Percentiles rank a stretch among this genome's conserved stretches.
These are phyloP conservation scores for Diorhabda sublineata DNA, from an alignment of 1,140 invertebrate genomes.

Conservation along the genomic window DNA sequence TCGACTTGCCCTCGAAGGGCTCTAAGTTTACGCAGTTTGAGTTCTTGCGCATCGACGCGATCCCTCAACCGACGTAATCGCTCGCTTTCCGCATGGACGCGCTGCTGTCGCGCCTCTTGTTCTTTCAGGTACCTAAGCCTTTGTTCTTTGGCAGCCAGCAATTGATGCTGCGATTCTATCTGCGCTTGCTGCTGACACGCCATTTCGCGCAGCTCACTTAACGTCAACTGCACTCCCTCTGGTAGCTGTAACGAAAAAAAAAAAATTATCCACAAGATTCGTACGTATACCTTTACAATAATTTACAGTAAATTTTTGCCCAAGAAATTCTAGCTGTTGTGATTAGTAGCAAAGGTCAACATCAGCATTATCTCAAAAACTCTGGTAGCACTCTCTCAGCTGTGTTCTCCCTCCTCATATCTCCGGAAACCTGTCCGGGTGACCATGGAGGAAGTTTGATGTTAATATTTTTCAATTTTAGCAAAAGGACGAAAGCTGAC, in stretches of 20 bases:
- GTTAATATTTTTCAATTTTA: too few species aligned
- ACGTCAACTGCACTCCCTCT: conserved; percentile 80
- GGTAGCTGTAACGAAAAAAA: conserved; percentile 63
- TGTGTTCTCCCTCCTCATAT: too few species aligned
- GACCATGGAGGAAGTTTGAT: too few species aligned
- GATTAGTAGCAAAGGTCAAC: too few species aligned
- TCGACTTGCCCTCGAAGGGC: conserved; percentile 89
- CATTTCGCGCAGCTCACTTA: conserved; percentile 93
- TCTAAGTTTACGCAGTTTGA: conserved; percentile 83
- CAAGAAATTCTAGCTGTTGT: too few species aligned
- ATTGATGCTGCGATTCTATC: conserved; percentile 88
- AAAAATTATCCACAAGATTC: neutral
- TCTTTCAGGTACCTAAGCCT: conserved; percentile 90
- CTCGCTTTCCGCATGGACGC: conserved; percentile 84
- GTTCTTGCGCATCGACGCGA: conserved; percentile 88
- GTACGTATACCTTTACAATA: too few species aligned
- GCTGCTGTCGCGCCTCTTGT: conserved; percentile 78
- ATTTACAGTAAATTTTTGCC: too few species aligned
- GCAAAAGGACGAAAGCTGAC: too few species aligned
- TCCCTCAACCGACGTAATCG: conserved; percentile 80
- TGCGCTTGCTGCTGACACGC: conserved; percentile 92
- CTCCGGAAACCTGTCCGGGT: too few species aligned
- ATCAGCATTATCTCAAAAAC: too few species aligned
- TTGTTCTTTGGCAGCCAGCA: conserved; percentile 87
- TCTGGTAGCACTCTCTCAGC: too few species aligned